These are phyloP conservation scores for Steinernema khuongi DNA, from an alignment of 1,140 invertebrate genomes.

Conservation along the genomic window DNA sequence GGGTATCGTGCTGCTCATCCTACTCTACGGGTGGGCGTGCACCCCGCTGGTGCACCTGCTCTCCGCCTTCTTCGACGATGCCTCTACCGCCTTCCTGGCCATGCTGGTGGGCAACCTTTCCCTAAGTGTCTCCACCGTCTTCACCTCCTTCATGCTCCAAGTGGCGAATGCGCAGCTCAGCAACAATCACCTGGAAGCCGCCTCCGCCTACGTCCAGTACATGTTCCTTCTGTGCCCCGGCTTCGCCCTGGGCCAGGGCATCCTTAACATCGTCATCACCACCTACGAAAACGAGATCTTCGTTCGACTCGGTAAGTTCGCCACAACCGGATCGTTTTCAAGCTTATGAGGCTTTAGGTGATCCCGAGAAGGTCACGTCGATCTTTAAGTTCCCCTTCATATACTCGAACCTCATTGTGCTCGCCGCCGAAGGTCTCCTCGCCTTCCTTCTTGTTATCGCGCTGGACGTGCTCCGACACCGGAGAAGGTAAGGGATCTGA, in stretches of 20 bases:
- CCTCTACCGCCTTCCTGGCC: background rate
- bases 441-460: background rate
- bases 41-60: background rate
- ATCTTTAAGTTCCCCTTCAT: background rate
- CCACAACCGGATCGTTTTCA: too few species aligned
- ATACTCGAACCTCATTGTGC: background rate
- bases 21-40: conserved; percentile 2
- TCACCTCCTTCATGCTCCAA: background rate
- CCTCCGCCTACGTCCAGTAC: background rate
- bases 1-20: background rate
- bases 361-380: background rate
- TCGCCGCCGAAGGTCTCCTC: background rate
- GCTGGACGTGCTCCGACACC: background rate
- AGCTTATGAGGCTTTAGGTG: background rate
- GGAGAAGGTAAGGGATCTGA: background rate
- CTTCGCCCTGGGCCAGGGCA: background rate
- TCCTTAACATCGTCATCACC: background rate
- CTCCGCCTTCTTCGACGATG: background rate
- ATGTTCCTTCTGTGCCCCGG: background rate
- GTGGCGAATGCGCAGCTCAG: background rate
- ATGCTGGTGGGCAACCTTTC: background rate
- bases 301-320: too few species aligned
- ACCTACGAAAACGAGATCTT: background rate
- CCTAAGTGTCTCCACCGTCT: conserved; percentile 22
- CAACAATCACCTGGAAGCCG: background rate